Percentiles rank a stretch among this genome's conserved stretches.
phyloP scores from a whole-genome alignment of 2,113 vertebrate species.

The Protomyctophum bolini region DNA sequence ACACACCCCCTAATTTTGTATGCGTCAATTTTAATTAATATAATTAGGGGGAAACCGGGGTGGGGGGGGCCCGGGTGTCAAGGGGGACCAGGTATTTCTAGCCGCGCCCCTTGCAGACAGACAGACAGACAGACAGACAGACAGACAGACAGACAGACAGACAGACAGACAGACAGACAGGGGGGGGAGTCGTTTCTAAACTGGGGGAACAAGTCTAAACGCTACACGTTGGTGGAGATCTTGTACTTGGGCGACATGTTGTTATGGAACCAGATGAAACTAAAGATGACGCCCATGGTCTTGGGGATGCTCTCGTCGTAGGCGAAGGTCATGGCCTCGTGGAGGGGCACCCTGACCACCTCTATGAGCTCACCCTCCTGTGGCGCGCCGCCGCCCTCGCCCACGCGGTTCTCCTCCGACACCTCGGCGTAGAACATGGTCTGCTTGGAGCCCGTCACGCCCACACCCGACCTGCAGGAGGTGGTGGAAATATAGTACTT shows the following conservation, averaged over 20 bases:
- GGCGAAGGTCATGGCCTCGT: slow-evolving; percentile 88
- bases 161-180: background rate
- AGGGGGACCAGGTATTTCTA: too few species aligned
- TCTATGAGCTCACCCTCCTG: slow-evolving; percentile 89
- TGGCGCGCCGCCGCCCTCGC: slow-evolving; percentile 83
- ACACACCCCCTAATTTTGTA: too few species aligned
- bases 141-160: background rate
- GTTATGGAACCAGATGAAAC: slow-evolving; percentile 90
- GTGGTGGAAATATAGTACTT: background rate
- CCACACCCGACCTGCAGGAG: slow-evolving; percentile 83
- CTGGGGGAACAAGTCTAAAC: background rate
- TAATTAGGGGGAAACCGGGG: too few species aligned
- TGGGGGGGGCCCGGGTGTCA: too few species aligned
- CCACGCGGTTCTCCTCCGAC: slow-evolving; percentile 83
- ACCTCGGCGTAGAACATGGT: slow-evolving; percentile 91
- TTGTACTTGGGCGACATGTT: slow-evolving; percentile 87
- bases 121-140: background rate
- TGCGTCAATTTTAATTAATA: too few species aligned
- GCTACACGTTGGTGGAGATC: slow-evolving; percentile 85
- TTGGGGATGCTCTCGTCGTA: slow-evolving; percentile 86
- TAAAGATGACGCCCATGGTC: slow-evolving; percentile 88
- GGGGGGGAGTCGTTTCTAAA: slow-evolving; percentile 1
- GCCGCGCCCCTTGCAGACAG: too few species aligned
- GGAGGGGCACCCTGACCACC: slow-evolving; percentile 87
- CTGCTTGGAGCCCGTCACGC: slow-evolving; percentile 85